Base-by-base conservation (phyloP, 1,140 invertebrate species). In the Mercenaria mercenaria region DNA sequence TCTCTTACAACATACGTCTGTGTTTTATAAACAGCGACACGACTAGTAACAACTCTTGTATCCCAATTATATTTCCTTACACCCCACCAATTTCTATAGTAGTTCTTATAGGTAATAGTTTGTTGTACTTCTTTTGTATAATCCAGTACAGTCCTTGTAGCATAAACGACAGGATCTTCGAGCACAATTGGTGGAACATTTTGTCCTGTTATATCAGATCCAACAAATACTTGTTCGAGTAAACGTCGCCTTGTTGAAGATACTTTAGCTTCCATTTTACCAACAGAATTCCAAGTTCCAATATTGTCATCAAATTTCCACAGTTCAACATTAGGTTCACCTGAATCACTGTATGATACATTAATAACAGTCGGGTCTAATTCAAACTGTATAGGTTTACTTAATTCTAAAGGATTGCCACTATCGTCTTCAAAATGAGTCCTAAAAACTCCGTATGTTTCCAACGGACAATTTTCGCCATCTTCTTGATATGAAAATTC, bases 401-500 rank as follows among this genome's bases (percentile, higher is more conserved):
- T 32, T 4, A 29, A 32, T 6, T 10, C 6, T 4, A 32, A 20
- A 10, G 3, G 34, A 4, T 67, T 32, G 4, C 29, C 34, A 8
- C 32, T 67, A 32, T 67, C 29, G 10, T 32, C 64, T 34, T 67
- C 52, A 56, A 56, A 56, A 56, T 29, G 8, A 1, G 26, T 67
- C 2, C 10, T 67, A 8, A 67, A 32, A 67, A 67, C 64, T 32
- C 64, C 64, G 20, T 32, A 67, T 13, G 34, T 67, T 32, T 67
- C 64, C 29, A 34, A 34, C 11, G 29, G 34, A 32, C 13, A 56
- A 56, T 23, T n/a, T 23, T 56, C 82, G 47, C 43, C 67, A 32
- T 64, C 59, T 43, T 29, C 47, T 34, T 85, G 26, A 56, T 23
- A 43, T 2, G 32, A 59, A 85, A 85, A 74, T 6, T 85, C 41